Base-by-base conservation (phyloP, 2,797 vertebrate species). In the Denticeps clupeoides region DNA sequence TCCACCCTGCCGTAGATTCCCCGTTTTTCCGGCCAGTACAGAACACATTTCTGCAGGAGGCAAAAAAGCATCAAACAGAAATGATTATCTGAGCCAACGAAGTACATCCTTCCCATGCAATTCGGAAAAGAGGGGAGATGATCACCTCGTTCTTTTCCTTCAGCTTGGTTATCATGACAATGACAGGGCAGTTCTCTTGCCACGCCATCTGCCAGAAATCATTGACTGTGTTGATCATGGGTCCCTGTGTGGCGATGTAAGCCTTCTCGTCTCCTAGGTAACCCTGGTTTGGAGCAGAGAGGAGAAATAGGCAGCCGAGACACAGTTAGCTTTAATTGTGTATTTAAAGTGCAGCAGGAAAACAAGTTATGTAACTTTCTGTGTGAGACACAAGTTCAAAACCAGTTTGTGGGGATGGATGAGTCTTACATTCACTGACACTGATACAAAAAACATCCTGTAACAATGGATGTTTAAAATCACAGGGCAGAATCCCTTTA, bases 151-250 rank as follows among this genome's bases (percentile, higher is more conserved):
- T 95, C 80, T 93, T 98, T 82, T 98, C 93, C 75, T 95, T 98
- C 58, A 98, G 88, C 60, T 97, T 98, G 65, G 94, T 98, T 73
- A 98, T 95, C 94, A 98, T 98, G 67, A 98, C 88, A 60, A 97
- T 91, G 66, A 90, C 85, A 2, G 92, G 87, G 42, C 84, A 68
- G 67, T 89, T 87, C 66, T 96, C 92, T 73, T 98, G 92, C 90
- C 91, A 98, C 46, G 85, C 86, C 94, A 98, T 96, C 70, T 83
- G 85, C 94, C 94, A 98, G 82, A 98, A 96, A 70, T 97, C 93
- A 51, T 95, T 93, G 52, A 98, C 93, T 0, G 93, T 98, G 77
- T 96, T 94, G 75, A 96, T 92, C 90, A 98, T 93, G 40, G 94
- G 94, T 19, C 94, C 94, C 70, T 98, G 94, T 0, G 94, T 98